Percentiles rank a stretch among this genome's conserved stretches.
Evolutionary conservation across 2,888 invertebrate species (phyloP).

Genomic region (Scaptomyza cyrtandrae): DNA sequence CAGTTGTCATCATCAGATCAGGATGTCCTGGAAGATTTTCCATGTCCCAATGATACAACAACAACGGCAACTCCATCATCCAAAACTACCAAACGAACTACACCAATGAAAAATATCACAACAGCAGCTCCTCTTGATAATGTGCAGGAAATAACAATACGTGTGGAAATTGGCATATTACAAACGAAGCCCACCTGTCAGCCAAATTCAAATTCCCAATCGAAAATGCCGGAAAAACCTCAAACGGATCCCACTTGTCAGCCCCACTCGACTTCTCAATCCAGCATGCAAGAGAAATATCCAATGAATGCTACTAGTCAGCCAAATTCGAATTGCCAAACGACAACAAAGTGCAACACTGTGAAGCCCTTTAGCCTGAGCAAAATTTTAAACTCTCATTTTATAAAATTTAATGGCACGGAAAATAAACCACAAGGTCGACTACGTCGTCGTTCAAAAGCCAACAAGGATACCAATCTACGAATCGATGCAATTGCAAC

Average conservation of each 20-base stretch:
- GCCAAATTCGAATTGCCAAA: background rate
- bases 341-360: background rate
- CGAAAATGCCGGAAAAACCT: background rate
- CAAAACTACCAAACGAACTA: background rate
- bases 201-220: background rate
- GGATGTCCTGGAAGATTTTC: slow-evolving; percentile 3
- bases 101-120: background rate
- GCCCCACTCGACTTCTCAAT: background rate
- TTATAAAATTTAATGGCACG: background rate
- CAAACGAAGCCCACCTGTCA: background rate
- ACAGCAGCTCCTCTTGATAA: slow-evolving; percentile 2
- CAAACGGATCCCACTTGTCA: background rate
- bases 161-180: background rate
- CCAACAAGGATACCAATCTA: slow-evolving; percentile 18
- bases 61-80: background rate
- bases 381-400: background rate
- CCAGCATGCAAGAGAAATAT: background rate
- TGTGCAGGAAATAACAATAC: background rate
- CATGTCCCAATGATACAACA: background rate
- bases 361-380: background rate
- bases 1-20: slow-evolving; percentile 3
- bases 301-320: background rate
- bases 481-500: slow-evolving; percentile 42
- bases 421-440: background rate
- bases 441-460: background rate